Percentiles rank a stretch among this genome's conserved stretches.
These are phyloP conservation scores for Leptodactylus fallax DNA, from an alignment of 2,797 vertebrate genomes.

Conservation along the genomic window DNA sequence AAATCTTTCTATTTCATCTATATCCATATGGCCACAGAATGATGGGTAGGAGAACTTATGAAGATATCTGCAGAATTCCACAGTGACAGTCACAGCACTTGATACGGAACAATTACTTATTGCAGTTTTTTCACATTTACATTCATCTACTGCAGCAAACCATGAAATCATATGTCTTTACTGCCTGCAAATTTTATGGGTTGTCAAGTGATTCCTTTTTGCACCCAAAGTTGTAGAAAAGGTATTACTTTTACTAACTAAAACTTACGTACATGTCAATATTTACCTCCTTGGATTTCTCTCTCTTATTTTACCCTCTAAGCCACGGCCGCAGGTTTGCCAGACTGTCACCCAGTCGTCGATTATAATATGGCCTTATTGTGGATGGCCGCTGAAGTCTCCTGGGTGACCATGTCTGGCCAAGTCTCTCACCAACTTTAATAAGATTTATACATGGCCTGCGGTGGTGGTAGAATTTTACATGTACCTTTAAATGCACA, in stretches of 20 bases:
- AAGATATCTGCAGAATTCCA: neutral
- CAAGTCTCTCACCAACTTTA: too few relatives aligned
- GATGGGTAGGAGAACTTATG: neutral
- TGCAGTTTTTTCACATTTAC: neutral
- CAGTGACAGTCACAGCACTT: neutral
- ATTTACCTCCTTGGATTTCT: too few relatives aligned
- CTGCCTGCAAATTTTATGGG: neutral
- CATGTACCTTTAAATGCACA: too few relatives aligned
- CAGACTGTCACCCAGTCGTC: too few relatives aligned
- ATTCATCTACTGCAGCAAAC: neutral
- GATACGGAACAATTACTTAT: conserved; percentile 4
- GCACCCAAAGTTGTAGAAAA: neutral
- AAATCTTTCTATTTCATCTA: conserved; percentile 27
- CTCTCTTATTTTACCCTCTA: too few relatives aligned
- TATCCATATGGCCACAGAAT: neutral
- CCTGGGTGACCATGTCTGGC: too few relatives aligned
- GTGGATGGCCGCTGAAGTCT: too few relatives aligned
- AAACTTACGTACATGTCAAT: too few relatives aligned
- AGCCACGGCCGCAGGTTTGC: too few relatives aligned
- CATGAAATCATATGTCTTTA: neutral
- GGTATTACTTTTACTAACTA: neutral
- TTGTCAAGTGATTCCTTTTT: neutral
- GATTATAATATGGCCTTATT: too few relatives aligned
- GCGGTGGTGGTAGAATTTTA: too few relatives aligned
- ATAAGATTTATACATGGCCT: too few relatives aligned